phyloP scores from a whole-genome alignment of 2,797 vertebrate species.

The Cirrhinus molitorella region DNA sequence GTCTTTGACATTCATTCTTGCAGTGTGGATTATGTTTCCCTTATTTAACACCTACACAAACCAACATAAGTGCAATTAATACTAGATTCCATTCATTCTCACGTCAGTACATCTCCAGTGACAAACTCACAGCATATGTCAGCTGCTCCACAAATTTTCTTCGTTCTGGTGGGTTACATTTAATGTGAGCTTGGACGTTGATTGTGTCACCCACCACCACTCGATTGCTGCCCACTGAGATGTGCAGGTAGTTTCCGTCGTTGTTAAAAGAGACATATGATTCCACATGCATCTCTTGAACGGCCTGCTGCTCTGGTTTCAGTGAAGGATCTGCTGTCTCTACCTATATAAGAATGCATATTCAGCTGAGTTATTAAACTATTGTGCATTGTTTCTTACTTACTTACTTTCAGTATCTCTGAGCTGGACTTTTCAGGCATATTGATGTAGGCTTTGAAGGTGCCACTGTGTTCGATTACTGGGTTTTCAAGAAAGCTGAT shows the following conservation, averaged over 20 bases:
- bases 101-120: background rate
- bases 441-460: conserved; percentile 63
- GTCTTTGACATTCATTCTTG: conserved; percentile 40
- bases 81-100: background rate
- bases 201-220: conserved; percentile 63
- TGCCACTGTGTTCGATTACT: conserved; percentile 47
- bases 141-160: conserved; percentile 48
- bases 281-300: conserved; percentile 23
- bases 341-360: conserved; percentile 60
- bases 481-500: conserved; percentile 61
- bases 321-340: conserved; percentile 66
- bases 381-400: background rate
- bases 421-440: conserved; percentile 55
- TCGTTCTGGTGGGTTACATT: background rate
- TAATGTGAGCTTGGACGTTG: conserved; percentile 58
- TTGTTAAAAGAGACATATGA: background rate
- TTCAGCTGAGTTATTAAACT: background rate
- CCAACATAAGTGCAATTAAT: background rate
- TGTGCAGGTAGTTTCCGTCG: conserved; percentile 65
- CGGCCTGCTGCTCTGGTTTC: conserved; percentile 74
- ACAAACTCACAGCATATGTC: conserved; percentile 75
- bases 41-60: conserved; percentile 76
- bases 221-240: conserved; percentile 54
- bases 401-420: conserved; percentile 70
- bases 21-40: conserved; percentile 69